Evolutionary conservation across 2,888 invertebrate species (phyloP), one percentile per base, ranked within the genome.

Genomic region (Zygogramma bicolorata): DNA sequence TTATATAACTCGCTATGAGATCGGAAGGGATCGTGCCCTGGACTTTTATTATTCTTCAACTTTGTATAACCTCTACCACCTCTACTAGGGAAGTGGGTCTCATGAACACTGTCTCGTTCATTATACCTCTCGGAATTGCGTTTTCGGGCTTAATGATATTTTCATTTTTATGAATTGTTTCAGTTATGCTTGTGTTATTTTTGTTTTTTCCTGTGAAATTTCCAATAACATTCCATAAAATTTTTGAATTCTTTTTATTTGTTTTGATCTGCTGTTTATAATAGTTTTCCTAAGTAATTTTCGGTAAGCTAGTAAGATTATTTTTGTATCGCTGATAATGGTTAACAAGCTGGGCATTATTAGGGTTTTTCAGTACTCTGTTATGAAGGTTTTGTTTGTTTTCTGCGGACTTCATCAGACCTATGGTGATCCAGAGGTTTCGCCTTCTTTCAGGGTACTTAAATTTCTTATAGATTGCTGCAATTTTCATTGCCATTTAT

Each of bases 211-310:
- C 58, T 22, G 58, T 25, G 27, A 58, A 58, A 3, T 22, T 58
- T 58, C 27, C 27, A 2, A 58, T 58, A 58, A 22, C 25, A 58
- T 58, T 25, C 58, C 58, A 58, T 25, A 58, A 58, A 3, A 25
- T 22, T 58, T 58, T 58, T 25, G 58, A 58, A 58, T 58, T 58
- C 8, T 58, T 58, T 29, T 27, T 25, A 58, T 58, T 58, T 7
- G 10, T 40, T 58, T 58, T 13, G 13, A 58, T 58, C 15, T 20
- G 20, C 2, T 58, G 58, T 58, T 22, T 25, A 25, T 58, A 58
- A 58, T 58, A 58, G 40, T 40, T 40, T n/a, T n/a, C n/a, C n/a
- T n/a, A n/a, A n/a, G n/a, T n/a, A n/a, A n/a, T n/a, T n/a, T n/a
- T n/a, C n/a, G 13, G 40, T 40, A 40, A 40, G n/a, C 13, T 40